A percentile compares a stretch with the other conserved stretches of the same genome.
Conservation (phyloP, 2,113 vertebrate genomes). For the Poeciliopsis retropinna region DNA sequence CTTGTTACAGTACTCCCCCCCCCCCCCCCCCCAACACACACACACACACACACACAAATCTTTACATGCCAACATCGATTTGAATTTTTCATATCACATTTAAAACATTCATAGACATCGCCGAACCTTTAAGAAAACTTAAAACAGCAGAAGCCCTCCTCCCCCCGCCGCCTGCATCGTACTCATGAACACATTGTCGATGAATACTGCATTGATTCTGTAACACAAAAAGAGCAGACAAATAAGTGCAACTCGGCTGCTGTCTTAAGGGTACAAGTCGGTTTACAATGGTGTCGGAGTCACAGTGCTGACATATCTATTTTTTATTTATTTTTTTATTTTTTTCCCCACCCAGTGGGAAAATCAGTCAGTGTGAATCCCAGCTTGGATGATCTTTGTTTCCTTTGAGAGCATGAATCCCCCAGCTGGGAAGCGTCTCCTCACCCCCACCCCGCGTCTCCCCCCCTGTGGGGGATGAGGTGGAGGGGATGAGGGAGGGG, state of each 20-base stretch:
- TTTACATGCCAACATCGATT: background rate
- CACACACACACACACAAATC: background rate
- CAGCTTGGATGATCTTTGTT: constrained; percentile 57
- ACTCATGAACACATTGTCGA: background rate
- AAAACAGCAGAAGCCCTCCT: background rate
- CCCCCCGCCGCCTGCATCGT: background rate
- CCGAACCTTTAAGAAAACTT: background rate
- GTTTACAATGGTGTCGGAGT: constrained; percentile 35
- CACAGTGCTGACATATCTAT: constrained; percentile 46
- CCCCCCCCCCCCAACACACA: too few relatives aligned
- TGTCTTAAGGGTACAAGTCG: constrained; percentile 24
- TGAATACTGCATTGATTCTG: constrained; percentile 3
- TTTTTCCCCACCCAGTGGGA: constrained; percentile 29
- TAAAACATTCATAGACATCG: background rate
- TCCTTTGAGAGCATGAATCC: constrained; percentile 53
- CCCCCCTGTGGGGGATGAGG: constrained; percentile 24
- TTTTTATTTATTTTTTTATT: background rate
- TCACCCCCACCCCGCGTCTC: background rate
- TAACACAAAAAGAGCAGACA: background rate
- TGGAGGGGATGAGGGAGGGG: too few relatives aligned
- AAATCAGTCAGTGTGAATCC: constrained; percentile 44
- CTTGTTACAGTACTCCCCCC: background rate
- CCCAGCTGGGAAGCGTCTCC: constrained; percentile 24
- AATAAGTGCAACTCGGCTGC: constrained; percentile 1
- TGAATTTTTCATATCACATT: background rate